Conservation (phyloP, 2,113 vertebrate genomes). For the Motacilla alba region DNA sequence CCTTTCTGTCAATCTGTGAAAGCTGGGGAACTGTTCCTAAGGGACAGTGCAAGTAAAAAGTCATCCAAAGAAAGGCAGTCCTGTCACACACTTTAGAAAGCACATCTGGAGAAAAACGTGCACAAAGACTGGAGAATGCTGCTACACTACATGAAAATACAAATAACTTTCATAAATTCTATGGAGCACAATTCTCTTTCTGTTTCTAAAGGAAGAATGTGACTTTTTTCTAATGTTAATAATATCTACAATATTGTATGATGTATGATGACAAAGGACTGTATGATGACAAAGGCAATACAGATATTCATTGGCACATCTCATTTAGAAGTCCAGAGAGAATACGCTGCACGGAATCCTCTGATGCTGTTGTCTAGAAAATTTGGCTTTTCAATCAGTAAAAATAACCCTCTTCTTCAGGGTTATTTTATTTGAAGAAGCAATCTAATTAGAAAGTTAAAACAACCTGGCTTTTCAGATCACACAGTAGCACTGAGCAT, state of each 20-base stretch:
- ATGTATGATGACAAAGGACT: neutral
- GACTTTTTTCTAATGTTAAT: neutral
- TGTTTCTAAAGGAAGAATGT: neutral
- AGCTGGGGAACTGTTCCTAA: neutral
- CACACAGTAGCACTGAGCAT: neutral
- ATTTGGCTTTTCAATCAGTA: neutral
- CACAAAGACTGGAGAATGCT: neutral
- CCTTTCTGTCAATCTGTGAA: neutral
- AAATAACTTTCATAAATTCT: neutral
- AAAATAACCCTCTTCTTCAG: neutral
- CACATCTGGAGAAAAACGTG: neutral
- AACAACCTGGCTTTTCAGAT: neutral
- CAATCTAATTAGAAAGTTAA: neutral
- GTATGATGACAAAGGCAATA: neutral
- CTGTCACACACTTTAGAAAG: neutral
- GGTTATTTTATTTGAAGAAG: neutral
- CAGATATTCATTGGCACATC: neutral
- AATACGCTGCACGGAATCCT: neutral
- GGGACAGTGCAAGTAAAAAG: neutral
- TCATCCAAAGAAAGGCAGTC: neutral
- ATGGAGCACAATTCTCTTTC: neutral
- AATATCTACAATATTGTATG: neutral
- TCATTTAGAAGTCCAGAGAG: neutral
- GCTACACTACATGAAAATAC: neutral
- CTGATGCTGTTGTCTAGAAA: neutral